A percentile compares a stretch with the other conserved stretches of the same genome.
Conservation (phyloP, 1,140 invertebrate species). For the Galendromus occidentalis region DNA sequence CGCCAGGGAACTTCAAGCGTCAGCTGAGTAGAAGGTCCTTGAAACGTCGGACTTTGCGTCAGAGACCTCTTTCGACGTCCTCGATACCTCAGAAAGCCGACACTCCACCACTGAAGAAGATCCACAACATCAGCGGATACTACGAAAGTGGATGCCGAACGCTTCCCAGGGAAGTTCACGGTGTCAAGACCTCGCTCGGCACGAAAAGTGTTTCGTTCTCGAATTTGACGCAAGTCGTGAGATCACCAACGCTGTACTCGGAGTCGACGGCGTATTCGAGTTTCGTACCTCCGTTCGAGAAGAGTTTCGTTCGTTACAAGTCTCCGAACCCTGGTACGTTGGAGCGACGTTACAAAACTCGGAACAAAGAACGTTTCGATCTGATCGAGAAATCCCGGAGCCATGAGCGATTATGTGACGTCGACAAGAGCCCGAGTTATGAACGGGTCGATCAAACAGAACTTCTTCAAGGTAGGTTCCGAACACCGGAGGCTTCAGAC, state of each 20-base stretch:
- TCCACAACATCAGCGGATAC: background rate
- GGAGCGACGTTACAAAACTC: background rate
- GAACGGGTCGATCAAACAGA: background rate
- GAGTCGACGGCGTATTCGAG: conserved; percentile 7
- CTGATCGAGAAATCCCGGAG: background rate
- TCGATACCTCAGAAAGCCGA: background rate
- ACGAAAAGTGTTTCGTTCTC: conserved; percentile 6
- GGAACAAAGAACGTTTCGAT: background rate
- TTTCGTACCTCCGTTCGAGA: background rate
- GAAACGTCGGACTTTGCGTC: background rate
- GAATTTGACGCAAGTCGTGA: background rate
- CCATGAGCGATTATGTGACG: no score
- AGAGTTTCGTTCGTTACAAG: background rate
- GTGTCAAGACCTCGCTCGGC: background rate
- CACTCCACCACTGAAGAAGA: background rate
- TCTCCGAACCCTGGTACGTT: conserved; percentile 5
- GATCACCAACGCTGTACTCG: conserved; percentile 10
- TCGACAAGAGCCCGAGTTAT: background rate
- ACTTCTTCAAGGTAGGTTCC: no score
- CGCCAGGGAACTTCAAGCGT: background rate
- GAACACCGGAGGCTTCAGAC: no score
- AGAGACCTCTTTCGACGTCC: background rate
- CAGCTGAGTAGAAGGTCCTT: background rate
- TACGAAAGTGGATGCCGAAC: conserved; percentile 50
- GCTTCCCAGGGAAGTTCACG: conserved; percentile 76